Conservation (phyloP, 1,140 invertebrate species). For the Trypoxylus dichotomus region DNA sequence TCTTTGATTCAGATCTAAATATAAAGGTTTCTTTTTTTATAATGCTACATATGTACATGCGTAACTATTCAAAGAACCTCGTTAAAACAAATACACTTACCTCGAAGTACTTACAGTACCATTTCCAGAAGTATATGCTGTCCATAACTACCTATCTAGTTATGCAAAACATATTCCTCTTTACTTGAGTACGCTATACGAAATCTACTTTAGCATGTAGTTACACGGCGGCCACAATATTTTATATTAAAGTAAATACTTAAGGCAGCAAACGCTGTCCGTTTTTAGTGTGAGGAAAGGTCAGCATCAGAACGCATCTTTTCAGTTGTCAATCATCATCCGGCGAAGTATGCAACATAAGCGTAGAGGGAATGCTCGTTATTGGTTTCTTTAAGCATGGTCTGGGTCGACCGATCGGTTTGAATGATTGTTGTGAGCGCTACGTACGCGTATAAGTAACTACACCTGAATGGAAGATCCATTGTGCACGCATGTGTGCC, state of each 20-base stretch:
- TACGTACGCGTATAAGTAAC: background rate
- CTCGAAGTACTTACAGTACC: background rate
- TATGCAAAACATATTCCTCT: background rate
- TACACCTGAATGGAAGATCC: background rate
- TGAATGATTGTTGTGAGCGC: no score
- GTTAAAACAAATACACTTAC: background rate
- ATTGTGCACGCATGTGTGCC: constrained; percentile 19
- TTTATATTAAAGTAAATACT: constrained; percentile 3
- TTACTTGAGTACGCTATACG: no score
- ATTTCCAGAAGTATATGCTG: background rate
- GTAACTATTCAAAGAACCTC: background rate
- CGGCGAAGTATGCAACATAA: background rate
- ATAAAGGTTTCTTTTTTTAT: background rate
- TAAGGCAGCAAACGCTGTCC: background rate
- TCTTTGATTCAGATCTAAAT: background rate
- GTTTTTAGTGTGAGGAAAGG: constrained; percentile 7
- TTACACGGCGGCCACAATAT: background rate
- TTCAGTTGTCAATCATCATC: constrained; percentile 12
- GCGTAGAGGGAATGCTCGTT: background rate
- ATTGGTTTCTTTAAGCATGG: constrained; percentile 8
- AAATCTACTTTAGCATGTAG: background rate
- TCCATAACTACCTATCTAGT: background rate
- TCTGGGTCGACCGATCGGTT: constrained; percentile 4
- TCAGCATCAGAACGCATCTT: constrained; percentile 16
- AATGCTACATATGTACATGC: background rate